phyloP scores from a whole-genome alignment of 2,888 invertebrate species.

The Beris chalybata region DNA sequence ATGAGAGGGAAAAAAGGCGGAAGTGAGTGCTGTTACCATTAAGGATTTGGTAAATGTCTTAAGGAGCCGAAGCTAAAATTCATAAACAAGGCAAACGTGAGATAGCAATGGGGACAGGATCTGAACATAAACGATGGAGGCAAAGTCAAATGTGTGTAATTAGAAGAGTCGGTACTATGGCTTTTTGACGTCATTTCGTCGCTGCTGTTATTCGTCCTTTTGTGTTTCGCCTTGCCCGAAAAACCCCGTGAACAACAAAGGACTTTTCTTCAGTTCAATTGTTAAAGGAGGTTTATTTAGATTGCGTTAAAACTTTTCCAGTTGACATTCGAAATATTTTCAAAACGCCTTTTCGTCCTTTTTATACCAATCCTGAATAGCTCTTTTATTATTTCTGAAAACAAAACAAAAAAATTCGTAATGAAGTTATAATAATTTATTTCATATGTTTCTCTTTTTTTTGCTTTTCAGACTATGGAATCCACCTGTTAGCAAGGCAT shows the following conservation, averaged over 20 bases:
- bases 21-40: constrained; percentile 25
- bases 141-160: constrained; percentile 24
- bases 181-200: constrained; percentile 3
- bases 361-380: too few relatives aligned
- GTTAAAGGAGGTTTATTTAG: constrained; percentile 24
- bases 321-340: not conserved
- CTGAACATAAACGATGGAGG: constrained; percentile 2
- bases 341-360: too few relatives aligned
- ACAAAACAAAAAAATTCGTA: too few relatives aligned
- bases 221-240: not conserved
- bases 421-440: too few relatives aligned
- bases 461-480: too few relatives aligned
- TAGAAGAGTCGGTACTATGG: constrained; percentile 14
- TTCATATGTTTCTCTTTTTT: too few relatives aligned
- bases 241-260: constrained; percentile 4
- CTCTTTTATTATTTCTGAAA: too few relatives aligned
- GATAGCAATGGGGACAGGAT: not conserved
- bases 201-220: constrained; percentile 3
- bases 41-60: constrained; percentile 21
- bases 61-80: constrained; percentile 12
- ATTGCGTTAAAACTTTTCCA: constrained; percentile 2
- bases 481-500: too few relatives aligned
- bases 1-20: constrained; percentile 6
- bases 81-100: constrained; percentile 5
- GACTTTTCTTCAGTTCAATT: constrained; percentile 1